phyloP scores from a whole-genome alignment of 2,888 invertebrate genomes.

The Drosophila mayaguana region DNA sequence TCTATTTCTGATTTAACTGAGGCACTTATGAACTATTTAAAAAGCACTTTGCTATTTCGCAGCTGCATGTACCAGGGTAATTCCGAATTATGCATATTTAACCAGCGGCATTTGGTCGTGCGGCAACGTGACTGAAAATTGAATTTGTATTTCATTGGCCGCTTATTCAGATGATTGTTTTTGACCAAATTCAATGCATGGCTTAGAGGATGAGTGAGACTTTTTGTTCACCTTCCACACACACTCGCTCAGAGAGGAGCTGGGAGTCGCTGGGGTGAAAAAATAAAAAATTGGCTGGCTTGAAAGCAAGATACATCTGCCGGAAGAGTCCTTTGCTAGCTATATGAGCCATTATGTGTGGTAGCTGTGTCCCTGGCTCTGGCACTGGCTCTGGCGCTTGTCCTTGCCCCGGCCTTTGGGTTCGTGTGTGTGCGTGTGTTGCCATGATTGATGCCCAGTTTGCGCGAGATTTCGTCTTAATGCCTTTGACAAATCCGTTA shows the following conservation, averaged over 20 bases:
- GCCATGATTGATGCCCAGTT: conserved; percentile 78
- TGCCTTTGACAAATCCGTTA: conserved; percentile 80
- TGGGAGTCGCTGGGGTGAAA: no score
- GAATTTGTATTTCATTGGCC: conserved; percentile 29
- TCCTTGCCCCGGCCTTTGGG: conserved; percentile 7
- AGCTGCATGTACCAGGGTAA: neutral
- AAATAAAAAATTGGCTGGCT: conserved; percentile 33
- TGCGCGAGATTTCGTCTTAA: conserved; percentile 80
- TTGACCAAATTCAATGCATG: conserved; percentile 36
- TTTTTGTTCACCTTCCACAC: conserved; percentile 42
- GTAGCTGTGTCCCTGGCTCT: no score
- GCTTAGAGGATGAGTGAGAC: conserved; percentile 36
- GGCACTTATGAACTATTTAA: conserved; percentile 9
- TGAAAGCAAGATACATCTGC: conserved; percentile 46
- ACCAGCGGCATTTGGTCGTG: neutral
- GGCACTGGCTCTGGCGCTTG: conserved; percentile 28
- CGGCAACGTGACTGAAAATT: conserved; percentile 14
- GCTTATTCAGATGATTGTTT: conserved; percentile 53
- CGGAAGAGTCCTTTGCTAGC: conserved; percentile 41
- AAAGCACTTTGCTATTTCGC: neutral
- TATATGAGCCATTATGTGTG: conserved; percentile 30
- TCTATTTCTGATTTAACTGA: neutral
- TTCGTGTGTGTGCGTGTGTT: conserved; percentile 43
- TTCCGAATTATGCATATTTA: conserved; percentile 8
- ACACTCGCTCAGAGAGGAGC: neutral